Evolutionary conservation across 2,888 invertebrate genomes (phyloP), one percentile per base, ranked within the genome.

Genomic region (Anarsia innoxiella): DNA sequence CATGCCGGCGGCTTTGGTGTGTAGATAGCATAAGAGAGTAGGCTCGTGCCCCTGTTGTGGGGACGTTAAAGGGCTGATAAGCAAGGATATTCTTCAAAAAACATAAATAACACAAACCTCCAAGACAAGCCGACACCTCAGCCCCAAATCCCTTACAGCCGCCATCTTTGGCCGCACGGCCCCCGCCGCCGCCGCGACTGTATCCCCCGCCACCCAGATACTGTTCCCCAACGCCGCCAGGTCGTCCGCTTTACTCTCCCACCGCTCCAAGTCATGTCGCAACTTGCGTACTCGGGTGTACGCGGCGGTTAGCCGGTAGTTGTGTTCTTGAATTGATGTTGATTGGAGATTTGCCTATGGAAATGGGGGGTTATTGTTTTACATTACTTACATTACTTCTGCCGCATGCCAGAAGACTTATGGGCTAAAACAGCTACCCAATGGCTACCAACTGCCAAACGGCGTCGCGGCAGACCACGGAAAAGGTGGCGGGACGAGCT

Each of bases 181-280:
- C n/a, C 69, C 61, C 9, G 86, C 70, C 27, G 88, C 78, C 0
- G 80, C 85, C 2, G 75, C 76, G 0, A 89, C 79, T 0, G 73
- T 59, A 5, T 86, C 85, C 2, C 83, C 71, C 11, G 88, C 71
- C 11, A 64, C 67, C 58, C 86, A 80, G 34, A 88, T 83, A 0
- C 68, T 63, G 27, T 77, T 75, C 0, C 86, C 78, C 11, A 87
- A 66, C 3, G 66, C 66, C 3, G 76, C 68, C 11, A 88, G 56
- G 34, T 87, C 86, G 0, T 76, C 75, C 1, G 83, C 73, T 31
- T 71, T 75, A 12, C 58, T 57, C 49, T 66, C 79, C 79, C 66
- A 86, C 31, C 44, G 56, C 38, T 54, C 74, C n/a, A 65, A 66
- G 10, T 42, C 62, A 12, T 49, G 46, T 35, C 51, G 64, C 1